Evolutionary conservation across 2,113 vertebrate species (phyloP).

Genomic region (Muntiacus reevesi): DNA sequence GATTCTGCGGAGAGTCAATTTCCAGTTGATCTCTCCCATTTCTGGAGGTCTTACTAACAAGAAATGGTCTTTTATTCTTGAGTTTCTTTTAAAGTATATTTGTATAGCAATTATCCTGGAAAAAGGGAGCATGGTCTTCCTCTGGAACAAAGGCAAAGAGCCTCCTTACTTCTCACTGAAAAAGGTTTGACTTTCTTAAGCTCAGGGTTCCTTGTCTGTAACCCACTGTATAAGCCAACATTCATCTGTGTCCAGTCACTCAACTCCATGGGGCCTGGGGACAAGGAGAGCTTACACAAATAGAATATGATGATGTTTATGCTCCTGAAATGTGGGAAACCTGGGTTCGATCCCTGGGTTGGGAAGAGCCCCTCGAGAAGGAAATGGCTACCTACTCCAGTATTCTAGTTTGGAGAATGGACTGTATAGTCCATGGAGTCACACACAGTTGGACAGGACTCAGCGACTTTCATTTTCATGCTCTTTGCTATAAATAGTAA

Average conservation of each 20-base stretch:
- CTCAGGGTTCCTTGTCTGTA: not conserved
- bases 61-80: not conserved
- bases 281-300: not conserved
- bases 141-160: not conserved
- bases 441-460: not conserved
- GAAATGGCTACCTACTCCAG: not conserved
- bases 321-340: not conserved
- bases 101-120: not conserved
- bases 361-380: not conserved
- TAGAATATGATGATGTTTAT: not conserved
- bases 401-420: not conserved
- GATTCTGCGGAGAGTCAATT: not conserved
- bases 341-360: not conserved
- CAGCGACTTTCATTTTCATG: not conserved
- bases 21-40: not conserved
- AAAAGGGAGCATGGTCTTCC: not conserved
- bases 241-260: not conserved
- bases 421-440: not conserved
- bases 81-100: not conserved
- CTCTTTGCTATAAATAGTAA: not conserved
- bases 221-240: not conserved
- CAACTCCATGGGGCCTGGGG: not conserved
- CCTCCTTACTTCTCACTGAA: not conserved
- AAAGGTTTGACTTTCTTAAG: not conserved
- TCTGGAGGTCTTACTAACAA: not conserved